A percentile compares a stretch with the other conserved stretches of the same genome.
phyloP scores from a whole-genome alignment of 2,113 vertebrate genomes.

The Myanophis thanlyinensis region DNA sequence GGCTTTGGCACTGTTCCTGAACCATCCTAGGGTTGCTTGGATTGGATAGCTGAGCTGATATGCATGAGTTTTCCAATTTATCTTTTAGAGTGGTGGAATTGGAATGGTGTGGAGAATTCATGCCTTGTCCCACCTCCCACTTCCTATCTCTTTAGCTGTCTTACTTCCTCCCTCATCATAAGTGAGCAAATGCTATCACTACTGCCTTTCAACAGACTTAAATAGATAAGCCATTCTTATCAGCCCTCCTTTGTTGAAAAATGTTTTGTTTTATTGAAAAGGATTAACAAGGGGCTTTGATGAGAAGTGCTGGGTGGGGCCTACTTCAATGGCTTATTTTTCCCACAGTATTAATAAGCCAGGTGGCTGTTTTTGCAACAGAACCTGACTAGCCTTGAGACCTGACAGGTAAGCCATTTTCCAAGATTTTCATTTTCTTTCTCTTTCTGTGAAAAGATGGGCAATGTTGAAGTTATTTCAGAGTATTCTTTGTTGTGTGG shows the following conservation, averaged over 20 bases:
- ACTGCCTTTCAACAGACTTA: not conserved
- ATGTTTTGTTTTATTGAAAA: not conserved
- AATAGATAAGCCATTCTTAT: not conserved
- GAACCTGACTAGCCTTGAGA: not conserved
- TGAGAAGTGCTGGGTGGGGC: not conserved
- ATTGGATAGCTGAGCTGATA: not conserved
- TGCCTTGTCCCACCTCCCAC: not conserved
- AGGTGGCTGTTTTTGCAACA: not conserved
- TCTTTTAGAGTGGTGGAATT: not conserved
- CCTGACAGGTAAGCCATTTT: not conserved
- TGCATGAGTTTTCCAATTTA: not conserved
- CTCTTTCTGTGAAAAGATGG: not conserved
- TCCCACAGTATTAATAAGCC: not conserved
- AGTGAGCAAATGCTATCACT: not conserved
- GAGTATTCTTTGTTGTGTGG: not conserved
- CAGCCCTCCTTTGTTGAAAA: not conserved
- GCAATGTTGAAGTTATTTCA: not conserved
- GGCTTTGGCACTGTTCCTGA: not conserved
- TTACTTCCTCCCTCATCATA: not conserved
- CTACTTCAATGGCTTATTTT: not conserved
- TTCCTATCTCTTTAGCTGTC: not conserved
- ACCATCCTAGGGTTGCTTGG: not conserved
- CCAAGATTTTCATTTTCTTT: not conserved
- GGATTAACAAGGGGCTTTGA: not conserved
- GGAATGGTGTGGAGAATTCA: not conserved